phyloP scores from a whole-genome alignment of 2,797 vertebrate genomes.

The Sternarchorhynchus goeldii region DNA sequence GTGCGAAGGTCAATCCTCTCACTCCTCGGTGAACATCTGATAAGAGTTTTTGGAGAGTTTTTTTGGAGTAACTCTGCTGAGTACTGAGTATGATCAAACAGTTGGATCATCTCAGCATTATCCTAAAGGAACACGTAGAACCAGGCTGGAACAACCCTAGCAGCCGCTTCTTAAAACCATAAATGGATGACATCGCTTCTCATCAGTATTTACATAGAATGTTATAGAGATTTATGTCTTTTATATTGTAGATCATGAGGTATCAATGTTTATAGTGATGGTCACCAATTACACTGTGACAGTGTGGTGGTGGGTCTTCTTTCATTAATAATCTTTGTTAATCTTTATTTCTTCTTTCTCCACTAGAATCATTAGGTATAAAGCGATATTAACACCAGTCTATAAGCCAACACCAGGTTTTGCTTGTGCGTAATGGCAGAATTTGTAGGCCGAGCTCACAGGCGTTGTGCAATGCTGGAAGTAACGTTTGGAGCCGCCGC shows the following conservation, averaged over 20 bases:
- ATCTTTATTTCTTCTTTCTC: constrained; percentile 40
- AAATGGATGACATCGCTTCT: background rate
- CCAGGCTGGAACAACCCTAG: too few relatives aligned
- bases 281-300: background rate
- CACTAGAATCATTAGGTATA: constrained; percentile 30
- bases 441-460: constrained; percentile 14
- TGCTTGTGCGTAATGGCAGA: constrained; percentile 1
- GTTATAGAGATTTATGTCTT: too few relatives aligned
- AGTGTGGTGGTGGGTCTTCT: constrained; percentile 29
- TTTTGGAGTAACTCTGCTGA: too few relatives aligned
- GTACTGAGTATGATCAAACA: background rate
- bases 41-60: background rate
- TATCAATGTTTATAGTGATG: background rate
- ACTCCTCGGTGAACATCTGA: background rate
- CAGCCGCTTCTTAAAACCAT: background rate
- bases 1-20: background rate
- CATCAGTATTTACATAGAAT: background rate
- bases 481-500: constrained; percentile 29
- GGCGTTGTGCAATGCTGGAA: constrained; percentile 17
- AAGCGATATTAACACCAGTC: constrained; percentile 41
- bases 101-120: too few relatives aligned
- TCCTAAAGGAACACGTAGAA: too few relatives aligned
- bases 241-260: background rate
- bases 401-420: constrained; percentile 43
- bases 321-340: constrained; percentile 22